Conservation (phyloP, 2,113 vertebrate genomes). For the Potamarius usumacintae region DNA sequence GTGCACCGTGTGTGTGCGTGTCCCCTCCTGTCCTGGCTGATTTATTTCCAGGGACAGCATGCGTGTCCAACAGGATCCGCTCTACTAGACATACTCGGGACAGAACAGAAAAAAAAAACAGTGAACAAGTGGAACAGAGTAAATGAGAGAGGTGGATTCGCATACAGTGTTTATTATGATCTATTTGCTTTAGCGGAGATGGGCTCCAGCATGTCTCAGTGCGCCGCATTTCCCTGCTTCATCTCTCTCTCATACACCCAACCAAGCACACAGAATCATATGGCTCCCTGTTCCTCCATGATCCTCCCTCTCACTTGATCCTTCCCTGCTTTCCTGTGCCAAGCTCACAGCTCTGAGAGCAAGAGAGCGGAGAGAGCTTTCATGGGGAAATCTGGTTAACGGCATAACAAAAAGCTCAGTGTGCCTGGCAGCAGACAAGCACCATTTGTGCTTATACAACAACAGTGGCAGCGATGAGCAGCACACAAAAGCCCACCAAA, state of each 20-base stretch:
- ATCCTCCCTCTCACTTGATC: conserved; percentile 27
- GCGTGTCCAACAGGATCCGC: conserved; percentile 30
- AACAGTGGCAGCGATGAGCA: conserved; percentile 52
- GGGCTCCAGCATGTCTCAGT: not conserved
- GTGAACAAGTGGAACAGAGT: conserved; percentile 1
- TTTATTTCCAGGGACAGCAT: conserved; percentile 38
- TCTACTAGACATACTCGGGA: conserved; percentile 1
- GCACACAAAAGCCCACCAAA: conserved; percentile 23
- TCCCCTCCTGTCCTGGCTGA: conserved; percentile 32
- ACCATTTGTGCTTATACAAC: conserved; percentile 69
- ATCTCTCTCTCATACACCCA: not conserved
- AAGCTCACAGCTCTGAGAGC: conserved; percentile 38
- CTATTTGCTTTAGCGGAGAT: conserved; percentile 41
- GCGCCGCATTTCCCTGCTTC: conserved; percentile 2
- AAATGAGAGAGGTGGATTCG: conserved; percentile 35
- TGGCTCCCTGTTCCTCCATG: conserved; percentile 30
- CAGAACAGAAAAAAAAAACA: not conserved
- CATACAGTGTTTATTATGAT: conserved; percentile 35
- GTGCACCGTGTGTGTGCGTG: conserved; percentile 62
- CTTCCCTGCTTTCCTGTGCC: conserved; percentile 35
- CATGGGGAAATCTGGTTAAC: conserved; percentile 58
- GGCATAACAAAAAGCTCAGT: conserved; percentile 60
- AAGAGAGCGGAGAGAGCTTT: conserved; percentile 46
- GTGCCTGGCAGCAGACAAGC: conserved; percentile 64
- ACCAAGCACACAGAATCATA: conserved; percentile 13